Conservation (phyloP, 2,113 vertebrate species). For the Bagarius yarrelli region DNA sequence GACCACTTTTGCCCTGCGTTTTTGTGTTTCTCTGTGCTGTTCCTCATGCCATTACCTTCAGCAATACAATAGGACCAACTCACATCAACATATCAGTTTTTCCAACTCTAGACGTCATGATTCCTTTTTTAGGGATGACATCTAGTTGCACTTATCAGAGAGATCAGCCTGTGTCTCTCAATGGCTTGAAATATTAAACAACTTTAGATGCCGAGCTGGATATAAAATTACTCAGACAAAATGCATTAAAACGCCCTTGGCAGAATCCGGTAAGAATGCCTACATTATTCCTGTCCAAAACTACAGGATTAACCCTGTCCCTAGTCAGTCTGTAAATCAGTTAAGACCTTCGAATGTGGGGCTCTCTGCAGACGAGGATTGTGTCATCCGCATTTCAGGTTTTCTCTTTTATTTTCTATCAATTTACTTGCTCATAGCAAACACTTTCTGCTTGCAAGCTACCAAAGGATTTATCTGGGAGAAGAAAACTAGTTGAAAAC, state of each 20-base stretch:
- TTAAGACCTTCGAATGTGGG: not conserved
- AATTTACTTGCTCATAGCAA: not conserved
- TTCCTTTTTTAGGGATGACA: not conserved
- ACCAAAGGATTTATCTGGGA: not conserved
- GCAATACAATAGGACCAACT: not conserved
- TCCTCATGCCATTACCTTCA: not conserved
- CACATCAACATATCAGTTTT: not conserved
- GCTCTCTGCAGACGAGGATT: not conserved
- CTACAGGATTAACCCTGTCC: not conserved
- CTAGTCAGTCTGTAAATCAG: not conserved
- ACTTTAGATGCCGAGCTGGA: not conserved
- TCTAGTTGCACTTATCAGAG: conserved; percentile 6
- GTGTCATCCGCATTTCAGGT: not conserved
- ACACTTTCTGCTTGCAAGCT: not conserved
- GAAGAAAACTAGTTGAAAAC: not conserved
- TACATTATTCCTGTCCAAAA: not conserved
- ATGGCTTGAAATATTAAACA: conserved; percentile 19
- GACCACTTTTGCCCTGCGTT: not conserved
- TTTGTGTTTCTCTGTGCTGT: too few species aligned
- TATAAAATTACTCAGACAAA: conserved; percentile 29
- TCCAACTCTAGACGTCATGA: not conserved
- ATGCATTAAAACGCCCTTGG: conserved; percentile 9
- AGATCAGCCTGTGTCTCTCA: not conserved
- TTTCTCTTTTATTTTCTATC: not conserved
- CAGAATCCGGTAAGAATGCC: conserved; percentile 7